Conservation (phyloP, 2,113 vertebrate species). For the Struthidea cinerea region DNA sequence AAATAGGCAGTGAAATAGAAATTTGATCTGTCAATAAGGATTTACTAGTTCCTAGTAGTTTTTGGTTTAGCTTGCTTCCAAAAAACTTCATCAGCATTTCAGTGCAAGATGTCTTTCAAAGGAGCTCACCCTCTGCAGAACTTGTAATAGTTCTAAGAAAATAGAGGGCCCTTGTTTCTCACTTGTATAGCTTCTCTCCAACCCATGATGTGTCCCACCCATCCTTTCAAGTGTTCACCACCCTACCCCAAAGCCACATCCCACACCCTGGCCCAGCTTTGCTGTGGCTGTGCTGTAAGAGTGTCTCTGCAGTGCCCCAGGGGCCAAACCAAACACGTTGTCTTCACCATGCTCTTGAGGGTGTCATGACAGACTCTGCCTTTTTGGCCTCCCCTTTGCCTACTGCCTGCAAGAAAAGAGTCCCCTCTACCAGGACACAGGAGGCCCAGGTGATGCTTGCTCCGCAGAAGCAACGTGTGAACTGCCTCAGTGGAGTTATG, state of each 20-base stretch:
- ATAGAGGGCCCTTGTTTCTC: background rate
- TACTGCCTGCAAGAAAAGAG: background rate
- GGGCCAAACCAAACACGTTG: background rate
- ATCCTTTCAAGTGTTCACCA: background rate
- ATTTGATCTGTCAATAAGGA: background rate
- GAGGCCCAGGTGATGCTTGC: background rate
- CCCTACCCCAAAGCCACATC: background rate
- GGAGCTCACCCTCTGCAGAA: background rate
- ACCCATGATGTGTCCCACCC: background rate
- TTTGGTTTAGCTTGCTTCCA: background rate
- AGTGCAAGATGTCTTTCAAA: background rate
- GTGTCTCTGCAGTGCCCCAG: background rate
- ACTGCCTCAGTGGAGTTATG: background rate
- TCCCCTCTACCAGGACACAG: fast-evolving
- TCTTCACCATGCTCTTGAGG: background rate
- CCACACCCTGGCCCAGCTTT: background rate
- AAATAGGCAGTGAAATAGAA: background rate
- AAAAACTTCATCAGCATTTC: background rate
- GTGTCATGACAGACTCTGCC: background rate
- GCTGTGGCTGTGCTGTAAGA: background rate
- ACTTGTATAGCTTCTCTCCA: background rate
- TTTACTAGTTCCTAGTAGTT: background rate
- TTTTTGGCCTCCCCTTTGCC: fast-evolving
- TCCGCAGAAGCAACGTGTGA: background rate
- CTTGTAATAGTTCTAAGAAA: background rate